Conservation (phyloP, 2,113 vertebrate species). For the Steatornis caripensis region DNA sequence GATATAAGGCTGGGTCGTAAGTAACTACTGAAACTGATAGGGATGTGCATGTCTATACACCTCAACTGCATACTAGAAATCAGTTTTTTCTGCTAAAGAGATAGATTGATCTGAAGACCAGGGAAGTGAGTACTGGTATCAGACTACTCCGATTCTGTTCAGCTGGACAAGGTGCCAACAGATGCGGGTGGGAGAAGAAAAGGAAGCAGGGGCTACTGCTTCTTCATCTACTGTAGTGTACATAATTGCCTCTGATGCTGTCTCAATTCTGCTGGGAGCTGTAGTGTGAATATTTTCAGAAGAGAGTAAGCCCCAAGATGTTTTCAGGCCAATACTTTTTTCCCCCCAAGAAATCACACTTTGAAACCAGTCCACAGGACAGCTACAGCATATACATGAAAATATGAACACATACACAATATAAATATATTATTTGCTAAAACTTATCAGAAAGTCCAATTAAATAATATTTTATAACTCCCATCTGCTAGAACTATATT, state of each 20-base stretch:
- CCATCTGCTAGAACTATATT: background rate
- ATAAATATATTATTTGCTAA: background rate
- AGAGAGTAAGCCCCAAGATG: background rate
- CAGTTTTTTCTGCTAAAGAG: background rate
- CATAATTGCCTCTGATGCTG: background rate
- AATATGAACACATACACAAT: background rate
- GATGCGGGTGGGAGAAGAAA: background rate
- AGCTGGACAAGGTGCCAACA: background rate
- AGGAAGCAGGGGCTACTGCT: background rate
- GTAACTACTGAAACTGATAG: background rate
- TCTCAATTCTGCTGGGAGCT: background rate
- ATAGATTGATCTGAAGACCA: background rate
- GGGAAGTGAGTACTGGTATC: background rate
- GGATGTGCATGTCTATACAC: background rate
- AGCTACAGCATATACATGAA: background rate
- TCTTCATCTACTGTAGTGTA: background rate
- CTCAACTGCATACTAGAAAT: background rate
- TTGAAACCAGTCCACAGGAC: background rate
- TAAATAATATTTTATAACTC: background rate
- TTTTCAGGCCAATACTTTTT: background rate
- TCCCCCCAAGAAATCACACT: background rate
- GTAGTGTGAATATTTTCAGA: background rate
- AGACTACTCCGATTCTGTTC: background rate
- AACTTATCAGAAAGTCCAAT: background rate
- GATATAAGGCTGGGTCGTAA: background rate